Base-by-base conservation (phyloP, 1,140 invertebrate species). In the Ooceraea biroi region DNA sequence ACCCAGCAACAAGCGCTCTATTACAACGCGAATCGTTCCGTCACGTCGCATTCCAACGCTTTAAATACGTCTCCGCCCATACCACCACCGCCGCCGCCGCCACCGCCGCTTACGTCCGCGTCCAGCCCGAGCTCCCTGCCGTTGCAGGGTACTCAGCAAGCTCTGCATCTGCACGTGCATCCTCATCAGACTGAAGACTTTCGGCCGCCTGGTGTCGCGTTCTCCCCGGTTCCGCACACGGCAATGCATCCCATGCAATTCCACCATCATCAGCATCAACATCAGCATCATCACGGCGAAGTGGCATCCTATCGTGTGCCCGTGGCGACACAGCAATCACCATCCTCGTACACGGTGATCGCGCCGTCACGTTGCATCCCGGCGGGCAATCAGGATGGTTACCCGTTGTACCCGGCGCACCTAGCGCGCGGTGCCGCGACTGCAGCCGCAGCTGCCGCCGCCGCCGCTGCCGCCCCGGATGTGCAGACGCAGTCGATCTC, bases 131-230 rank as follows among this genome's bases (percentile, higher is more conserved):
- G 77, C 36, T 73, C 86, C 1, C 30, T 88, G 22, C 48, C 74
- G 11, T 52, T 84, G 22, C 87, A 82, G 11, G 25, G 58, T 1
- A 10, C 27, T 0, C 88, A 78, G 10, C 87, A 88, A 19, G 88
- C 83, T 25, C 58, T 82, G 52, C 88, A 87, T n/a, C 85, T 93
- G 5, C 93, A 94, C 69, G 90, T 94, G 22, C 94, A 94, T 63
- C 91, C 92, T 1, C 93, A 93, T 71, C 93, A 93, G 50, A 83
- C 91, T 0, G 92, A 93, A 0, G 93, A 93, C 60, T 91, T 93
- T 58, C 92, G 89, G 84, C 77, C 82, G 63, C 25, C 89, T 80
- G 30, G 68, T 58, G 19, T 84, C 7, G 72, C 76, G 0, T 86
- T 85, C 5, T 50, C 85, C 0, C 66, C 84, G 0, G 71, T 85